Evolutionary conservation across 2,797 vertebrate genomes (phyloP), one percentile per base, ranked within the genome.

Genomic region (Zenarchopterus dispar): DNA sequence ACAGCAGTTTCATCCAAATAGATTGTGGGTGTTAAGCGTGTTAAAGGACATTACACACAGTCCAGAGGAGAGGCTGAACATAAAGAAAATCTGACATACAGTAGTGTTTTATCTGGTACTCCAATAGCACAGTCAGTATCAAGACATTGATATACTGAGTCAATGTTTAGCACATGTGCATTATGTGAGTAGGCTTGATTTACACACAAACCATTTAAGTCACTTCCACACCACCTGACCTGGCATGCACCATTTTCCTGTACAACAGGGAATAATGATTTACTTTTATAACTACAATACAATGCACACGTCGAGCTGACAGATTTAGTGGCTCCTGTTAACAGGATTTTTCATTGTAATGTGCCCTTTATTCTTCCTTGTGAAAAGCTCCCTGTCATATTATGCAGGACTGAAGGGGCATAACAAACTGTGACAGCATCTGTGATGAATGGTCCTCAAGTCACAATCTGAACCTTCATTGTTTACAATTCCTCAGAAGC

Each of bases 1-100:
- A 75, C 64, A 47, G 67, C 51, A 61, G 56, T 86, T 68, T 73
- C 73, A 67, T 90, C 90, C 89, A 89, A 91, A 88, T 81, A 86
- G 64, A 77, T 66, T 46, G 78, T 73, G 73, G 82, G 84, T 78
- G 76, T 83, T 79, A 80, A 73, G 75, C 49, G 6, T 3, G 66
- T 81, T 84, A 84, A 82, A 81, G 77, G 82, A 85, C 81, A 83
- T 62, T 19, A 48, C 67, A 72, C 66, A 22, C 57, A 45, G 70
- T 81, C 62, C 67, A 79, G 54, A 75, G 67, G 72, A 72, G 63
- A 84, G 36, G 51, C 42, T 56, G 62, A 56, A 77, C 75, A 75
- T 77, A 64, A 69, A 53, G 49, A 33, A 70, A 67, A 75, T 72
- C 58, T 65, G 22, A 70, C 64, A 60, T 22, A 5, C 22, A 46